phyloP scores from a whole-genome alignment of 2,113 vertebrate genomes.

The Laticauda colubrina region DNA sequence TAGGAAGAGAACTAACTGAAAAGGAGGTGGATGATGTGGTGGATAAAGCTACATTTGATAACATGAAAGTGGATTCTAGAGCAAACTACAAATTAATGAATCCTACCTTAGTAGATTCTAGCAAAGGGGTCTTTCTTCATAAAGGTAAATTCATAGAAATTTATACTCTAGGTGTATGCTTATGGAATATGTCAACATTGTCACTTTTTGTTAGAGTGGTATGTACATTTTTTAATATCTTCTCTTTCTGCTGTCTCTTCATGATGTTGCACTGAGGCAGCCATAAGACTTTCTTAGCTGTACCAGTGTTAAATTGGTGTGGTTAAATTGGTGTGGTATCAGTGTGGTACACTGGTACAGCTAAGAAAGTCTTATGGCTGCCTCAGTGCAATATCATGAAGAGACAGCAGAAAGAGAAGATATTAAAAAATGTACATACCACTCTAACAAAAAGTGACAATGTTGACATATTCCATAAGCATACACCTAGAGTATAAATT shows the following conservation, averaged over 20 bases:
- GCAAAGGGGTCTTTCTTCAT: slow-evolving; percentile 31
- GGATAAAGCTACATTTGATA: slow-evolving; percentile 51
- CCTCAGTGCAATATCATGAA: background rate
- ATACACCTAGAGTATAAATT: background rate
- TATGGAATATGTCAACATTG: background rate
- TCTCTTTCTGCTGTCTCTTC: background rate
- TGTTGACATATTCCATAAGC: background rate
- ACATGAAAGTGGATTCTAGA: slow-evolving; percentile 63
- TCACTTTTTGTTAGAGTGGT: background rate
- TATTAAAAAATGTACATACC: background rate
- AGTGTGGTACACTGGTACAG: background rate
- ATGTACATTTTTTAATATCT: background rate
- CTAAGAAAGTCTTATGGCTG: background rate
- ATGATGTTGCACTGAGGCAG: background rate
- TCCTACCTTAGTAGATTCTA: accelerated
- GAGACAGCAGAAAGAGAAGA: background rate
- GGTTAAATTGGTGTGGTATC: too few relatives aligned
- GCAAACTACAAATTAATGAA: slow-evolving; percentile 54
- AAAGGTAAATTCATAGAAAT: slow-evolving; percentile 40
- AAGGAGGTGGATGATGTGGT: slow-evolving; percentile 46
- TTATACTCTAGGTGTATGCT: background rate
- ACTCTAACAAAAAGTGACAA: too few relatives aligned
- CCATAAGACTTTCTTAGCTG: background rate
- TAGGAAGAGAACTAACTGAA: slow-evolving; percentile 62
- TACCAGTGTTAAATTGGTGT: background rate